Evolutionary conservation across 2,113 vertebrate genomes (phyloP), one percentile per base, ranked within the genome.

Genomic region (Cnemophilus loriae): DNA sequence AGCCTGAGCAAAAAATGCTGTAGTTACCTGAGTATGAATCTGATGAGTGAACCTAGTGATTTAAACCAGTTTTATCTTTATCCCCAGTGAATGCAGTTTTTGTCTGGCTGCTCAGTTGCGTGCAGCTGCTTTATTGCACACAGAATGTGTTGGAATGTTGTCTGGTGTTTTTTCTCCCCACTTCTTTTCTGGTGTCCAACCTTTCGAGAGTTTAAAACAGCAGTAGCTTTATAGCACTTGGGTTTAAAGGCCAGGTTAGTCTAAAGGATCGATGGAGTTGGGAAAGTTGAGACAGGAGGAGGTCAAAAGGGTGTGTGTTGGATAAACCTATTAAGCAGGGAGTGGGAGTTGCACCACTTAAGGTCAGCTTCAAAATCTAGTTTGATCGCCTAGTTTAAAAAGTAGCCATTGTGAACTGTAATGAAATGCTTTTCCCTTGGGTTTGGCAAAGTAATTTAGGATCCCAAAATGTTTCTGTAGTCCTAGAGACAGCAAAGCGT

Each of bases 81-180:
- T 46, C 41, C 61, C 4, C 37, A n/a, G 26, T 16, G 28, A 67
- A n/a, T 21, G 33, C 19, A 55, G 49, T 3, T 78, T 61, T 57
- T 70, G n/a, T 67, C 11, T 61, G 37, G 60, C 69, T 64, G 60
- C 35, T 85, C 24, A 1, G 33, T 50, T 78, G 30, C 50, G 19
- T 30, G 16, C 9, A 30, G 68, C 53, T 80, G 41, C 67, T 83
- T 85, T 69, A 13, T 33, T 65, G 24, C 22, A 35, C 42, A 46
- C 18, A 61, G 32, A 79, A 65, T 16, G 16, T 44, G 6, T 27
- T 91, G 32, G 22, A 37, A 18, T 60, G 53, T 6, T 49, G 42
- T 37, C 8, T 24, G 13, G 6, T 4, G 0, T 3, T 26, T 27
- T 64, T 21, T 4, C 3, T 15, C 14, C 11, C 7, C 1, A 1